Evolutionary conservation across 1,140 invertebrate genomes (phyloP).

Genomic region (Carposina sasakii): DNA sequence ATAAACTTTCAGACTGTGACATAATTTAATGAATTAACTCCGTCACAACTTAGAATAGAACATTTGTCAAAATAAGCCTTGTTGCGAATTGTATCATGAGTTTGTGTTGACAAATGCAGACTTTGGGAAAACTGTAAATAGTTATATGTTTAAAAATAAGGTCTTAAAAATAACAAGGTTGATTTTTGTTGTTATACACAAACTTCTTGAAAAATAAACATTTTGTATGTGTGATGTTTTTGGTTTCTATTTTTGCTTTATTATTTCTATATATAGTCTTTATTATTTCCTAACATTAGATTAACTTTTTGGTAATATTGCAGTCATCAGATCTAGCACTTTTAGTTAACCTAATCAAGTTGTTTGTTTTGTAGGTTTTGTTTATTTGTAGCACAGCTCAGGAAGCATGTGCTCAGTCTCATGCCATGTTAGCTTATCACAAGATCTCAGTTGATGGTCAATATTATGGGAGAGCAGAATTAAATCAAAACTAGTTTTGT

Average conservation of each 20-base stretch:
- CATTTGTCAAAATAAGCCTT: conserved; percentile 61
- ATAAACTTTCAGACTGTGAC: conserved; percentile 61
- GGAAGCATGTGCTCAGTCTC: too few species aligned
- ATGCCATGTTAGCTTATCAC: too few species aligned
- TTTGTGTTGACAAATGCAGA: conserved; percentile 67
- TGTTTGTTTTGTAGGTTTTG: too few species aligned
- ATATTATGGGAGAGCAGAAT: too few species aligned
- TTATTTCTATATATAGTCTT: too few species aligned
- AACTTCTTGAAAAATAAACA: conserved; percentile 71
- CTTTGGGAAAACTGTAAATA: conserved; percentile 70
- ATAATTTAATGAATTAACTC: conserved; percentile 60
- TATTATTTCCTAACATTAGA: too few species aligned
- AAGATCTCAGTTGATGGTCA: too few species aligned
- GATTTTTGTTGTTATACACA: conserved; percentile 72
- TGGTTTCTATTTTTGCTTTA: too few species aligned
- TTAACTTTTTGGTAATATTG: too few species aligned
- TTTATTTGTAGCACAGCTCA: too few species aligned
- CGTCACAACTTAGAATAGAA: conserved; percentile 67
- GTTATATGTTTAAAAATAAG: conserved; percentile 71
- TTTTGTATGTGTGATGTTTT: conserved; percentile 67
- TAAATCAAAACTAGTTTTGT: conserved; percentile 48
- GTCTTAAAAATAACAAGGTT: conserved; percentile 66
- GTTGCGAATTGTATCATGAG: conserved; percentile 68
- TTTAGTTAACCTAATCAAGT: too few species aligned
- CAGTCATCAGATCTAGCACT: too few species aligned